phyloP scores from a whole-genome alignment of 2,888 invertebrate species.

The Temnothorax rugatulus region DNA sequence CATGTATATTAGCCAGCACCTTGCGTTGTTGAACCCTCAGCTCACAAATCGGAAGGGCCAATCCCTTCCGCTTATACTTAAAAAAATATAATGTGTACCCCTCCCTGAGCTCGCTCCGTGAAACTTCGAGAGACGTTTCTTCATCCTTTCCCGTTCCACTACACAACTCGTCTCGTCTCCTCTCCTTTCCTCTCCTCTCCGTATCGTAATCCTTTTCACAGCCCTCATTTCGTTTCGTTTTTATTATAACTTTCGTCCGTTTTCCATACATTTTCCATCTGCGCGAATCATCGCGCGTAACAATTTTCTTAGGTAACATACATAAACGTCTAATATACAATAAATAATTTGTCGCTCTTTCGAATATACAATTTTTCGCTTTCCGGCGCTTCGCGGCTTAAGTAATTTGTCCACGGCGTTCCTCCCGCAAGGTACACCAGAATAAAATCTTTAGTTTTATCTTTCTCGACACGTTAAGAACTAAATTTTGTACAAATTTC shows the following conservation, averaged over 20 bases:
- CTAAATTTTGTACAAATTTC: conserved; percentile 82
- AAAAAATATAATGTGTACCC: conserved; percentile 84
- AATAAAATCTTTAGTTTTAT: conserved; percentile 35
- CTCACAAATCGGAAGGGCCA: conserved; percentile 78
- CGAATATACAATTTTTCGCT: conserved; percentile 81
- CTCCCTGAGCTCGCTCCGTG: conserved; percentile 82
- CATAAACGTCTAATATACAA: conserved; percentile 82
- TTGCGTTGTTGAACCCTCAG: conserved; percentile 82
- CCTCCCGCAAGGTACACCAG: conserved; percentile 42
- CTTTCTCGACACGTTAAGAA: conserved; percentile 66
- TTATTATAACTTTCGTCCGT: conserved; percentile 64
- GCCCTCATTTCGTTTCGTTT: conserved; percentile 83
- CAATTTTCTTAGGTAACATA: conserved; percentile 76
- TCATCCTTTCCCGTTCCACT: conserved; percentile 59
- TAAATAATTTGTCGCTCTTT: conserved; percentile 83
- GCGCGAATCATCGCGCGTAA: conserved; percentile 65
- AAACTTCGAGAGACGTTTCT: conserved; percentile 57
- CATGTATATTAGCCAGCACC: conserved; percentile 83
- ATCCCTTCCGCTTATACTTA: conserved; percentile 79
- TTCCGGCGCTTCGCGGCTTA: conserved; percentile 72
- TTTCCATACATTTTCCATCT: conserved; percentile 51
- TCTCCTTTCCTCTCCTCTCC: conserved; percentile 51
- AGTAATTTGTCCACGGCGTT: conserved; percentile 81
- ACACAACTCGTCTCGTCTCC: conserved; percentile 47
- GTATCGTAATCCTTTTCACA: conserved; percentile 80